Evolutionary conservation across 2,797 vertebrate species (phyloP).

Genomic region (Pseudotriccus pelzelni): DNA sequence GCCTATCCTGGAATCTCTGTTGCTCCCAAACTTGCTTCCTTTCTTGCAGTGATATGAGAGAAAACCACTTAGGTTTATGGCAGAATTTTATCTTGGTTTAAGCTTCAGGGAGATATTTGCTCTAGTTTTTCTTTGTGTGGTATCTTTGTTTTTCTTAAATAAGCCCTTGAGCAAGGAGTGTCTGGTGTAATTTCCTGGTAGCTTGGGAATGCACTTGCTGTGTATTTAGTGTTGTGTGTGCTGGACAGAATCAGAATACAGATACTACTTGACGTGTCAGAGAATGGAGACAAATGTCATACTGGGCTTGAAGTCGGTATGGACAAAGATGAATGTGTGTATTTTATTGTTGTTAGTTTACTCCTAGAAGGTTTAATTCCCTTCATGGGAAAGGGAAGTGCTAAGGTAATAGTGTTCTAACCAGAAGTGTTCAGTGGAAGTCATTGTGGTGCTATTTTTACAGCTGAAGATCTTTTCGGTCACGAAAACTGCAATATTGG

Average conservation of each 20-base stretch:
- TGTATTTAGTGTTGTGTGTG: background rate
- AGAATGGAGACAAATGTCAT: background rate
- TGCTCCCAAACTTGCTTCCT: background rate
- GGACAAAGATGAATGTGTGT: background rate
- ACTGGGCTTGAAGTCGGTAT: background rate
- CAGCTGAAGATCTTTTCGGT: background rate
- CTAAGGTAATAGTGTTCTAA: background rate
- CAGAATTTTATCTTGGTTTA: background rate
- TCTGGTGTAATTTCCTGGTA: constrained; percentile 11
- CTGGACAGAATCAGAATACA: background rate
- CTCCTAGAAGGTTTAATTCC: background rate
- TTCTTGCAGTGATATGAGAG: background rate
- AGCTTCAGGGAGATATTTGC: background rate
- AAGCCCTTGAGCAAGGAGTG: background rate
- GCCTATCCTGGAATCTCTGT: background rate
- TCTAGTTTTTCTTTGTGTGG: background rate
- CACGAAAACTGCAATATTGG: background rate
- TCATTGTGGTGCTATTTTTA: background rate
- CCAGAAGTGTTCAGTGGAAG: background rate
- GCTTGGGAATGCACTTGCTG: background rate
- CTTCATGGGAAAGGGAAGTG: background rate
- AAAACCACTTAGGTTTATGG: background rate
- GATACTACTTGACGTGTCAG: background rate
- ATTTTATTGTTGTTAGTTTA: background rate
- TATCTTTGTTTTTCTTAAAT: constrained; percentile 41